Evolutionary conservation across 2,113 vertebrate species (phyloP).

Genomic region (Sylvietta virens): DNA sequence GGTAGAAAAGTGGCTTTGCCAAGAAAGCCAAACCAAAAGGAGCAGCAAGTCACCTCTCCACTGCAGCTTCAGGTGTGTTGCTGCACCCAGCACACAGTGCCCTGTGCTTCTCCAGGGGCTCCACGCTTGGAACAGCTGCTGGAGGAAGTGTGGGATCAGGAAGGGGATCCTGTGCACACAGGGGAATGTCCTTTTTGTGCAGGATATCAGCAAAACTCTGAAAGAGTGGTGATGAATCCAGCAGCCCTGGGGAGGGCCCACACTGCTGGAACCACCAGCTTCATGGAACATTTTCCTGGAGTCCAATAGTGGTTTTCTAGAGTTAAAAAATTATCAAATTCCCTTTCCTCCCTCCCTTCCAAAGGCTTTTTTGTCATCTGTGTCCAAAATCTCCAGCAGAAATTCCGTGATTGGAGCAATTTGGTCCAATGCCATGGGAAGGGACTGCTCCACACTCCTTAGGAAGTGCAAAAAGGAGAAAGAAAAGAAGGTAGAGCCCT

Average conservation of each 20-base stretch:
- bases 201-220: not conserved
- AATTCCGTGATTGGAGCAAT: not conserved
- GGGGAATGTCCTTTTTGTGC: fast-evolving
- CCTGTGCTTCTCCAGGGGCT: not conserved
- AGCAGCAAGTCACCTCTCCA: fast-evolving
- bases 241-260: not conserved
- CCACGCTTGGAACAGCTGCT: not conserved
- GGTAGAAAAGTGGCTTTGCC: not conserved
- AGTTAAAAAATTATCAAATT: not conserved
- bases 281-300: not conserved
- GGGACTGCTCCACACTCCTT: not conserved
- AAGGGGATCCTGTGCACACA: not conserved
- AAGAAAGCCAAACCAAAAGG: not conserved
- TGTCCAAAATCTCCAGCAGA: not conserved
- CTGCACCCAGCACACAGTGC: not conserved
- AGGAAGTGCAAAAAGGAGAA: not conserved
- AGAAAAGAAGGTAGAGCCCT: not conserved
- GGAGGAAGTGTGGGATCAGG: not conserved
- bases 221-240: not conserved
- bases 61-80: not conserved
- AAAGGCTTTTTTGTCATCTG: not conserved
- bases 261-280: not conserved
- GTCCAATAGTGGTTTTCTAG: not conserved
- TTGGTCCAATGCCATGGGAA: not conserved
- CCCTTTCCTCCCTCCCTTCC: too few relatives aligned